Evolutionary conservation across 2,113 vertebrate genomes (phyloP).

Genomic region (Actenoides lindsayi): DNA sequence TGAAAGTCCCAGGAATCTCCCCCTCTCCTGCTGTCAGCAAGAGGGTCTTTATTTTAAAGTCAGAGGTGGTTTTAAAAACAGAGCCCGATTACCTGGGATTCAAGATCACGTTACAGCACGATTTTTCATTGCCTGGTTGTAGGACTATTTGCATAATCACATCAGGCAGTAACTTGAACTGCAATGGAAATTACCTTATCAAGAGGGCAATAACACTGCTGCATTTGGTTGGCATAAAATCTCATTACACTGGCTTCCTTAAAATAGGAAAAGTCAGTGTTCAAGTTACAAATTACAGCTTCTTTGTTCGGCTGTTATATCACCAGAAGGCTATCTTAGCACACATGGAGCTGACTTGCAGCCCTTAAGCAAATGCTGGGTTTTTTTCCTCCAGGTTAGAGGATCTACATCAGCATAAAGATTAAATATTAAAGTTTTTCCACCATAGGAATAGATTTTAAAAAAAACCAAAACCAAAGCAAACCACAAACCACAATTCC

Average conservation of each 20-base stretch:
- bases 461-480: background rate
- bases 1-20: background rate
- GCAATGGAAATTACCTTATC: slow-evolving; percentile 28
- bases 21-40: background rate
- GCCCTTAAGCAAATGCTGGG: background rate
- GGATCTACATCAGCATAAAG: background rate
- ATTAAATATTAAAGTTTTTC: background rate
- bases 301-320: background rate
- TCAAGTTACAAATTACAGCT: background rate
- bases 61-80: background rate
- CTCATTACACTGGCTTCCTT: background rate
- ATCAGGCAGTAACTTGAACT: slow-evolving; percentile 3
- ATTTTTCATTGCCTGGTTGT: background rate
- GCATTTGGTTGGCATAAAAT: background rate
- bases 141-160: slow-evolving; percentile 32
- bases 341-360: background rate
- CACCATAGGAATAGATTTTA: background rate
- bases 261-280: background rate
- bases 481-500: background rate
- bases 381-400: background rate
- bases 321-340: background rate
- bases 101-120: background rate
- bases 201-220: background rate
- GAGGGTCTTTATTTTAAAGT: background rate
- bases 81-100: background rate